Base-by-base conservation (phyloP, 2,888 invertebrate genomes). In the Caenorhabditis japonica region DNA sequence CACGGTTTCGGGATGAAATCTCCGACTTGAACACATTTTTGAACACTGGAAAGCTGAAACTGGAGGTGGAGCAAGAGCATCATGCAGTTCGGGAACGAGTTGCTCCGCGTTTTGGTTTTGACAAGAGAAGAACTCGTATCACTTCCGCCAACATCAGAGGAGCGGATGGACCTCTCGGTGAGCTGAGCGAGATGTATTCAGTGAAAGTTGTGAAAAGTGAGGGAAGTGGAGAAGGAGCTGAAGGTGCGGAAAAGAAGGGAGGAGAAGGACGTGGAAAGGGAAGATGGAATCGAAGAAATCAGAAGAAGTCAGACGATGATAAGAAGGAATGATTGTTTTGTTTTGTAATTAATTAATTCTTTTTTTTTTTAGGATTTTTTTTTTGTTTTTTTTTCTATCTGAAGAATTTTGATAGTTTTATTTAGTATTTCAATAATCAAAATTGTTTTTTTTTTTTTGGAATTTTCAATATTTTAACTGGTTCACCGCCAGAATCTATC, bases 171-270 rank as follows among this genome's bases (percentile, higher is more conserved):
- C 81, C 82, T 8, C 68, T 82, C 3, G 80, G 79, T 10, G 68
- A 79, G 1, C 49, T 82, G 62, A 76, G 78, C 30, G 61, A 52
- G 1, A 80, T 78, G 46, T 82, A 82, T 60, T 41, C 59, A 15
- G 82, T 82, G 15, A 81, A 81, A 53, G 77, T 79, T 7, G 62
- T 75, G 41, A 71, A 71, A 34, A 66, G 66, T 33, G 71, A 71
- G 51, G 75, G 68, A 46, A 52, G 36, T 47, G 70, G 47, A 17
- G 55, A 47, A n/a, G 27, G 15, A 13, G 55, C 33, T 10, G 55
- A 41, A 27, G 55, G 19, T 1, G 13, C 7, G 4, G 60, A 55
- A 21, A 55, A 43, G 46, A 52, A 56, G 41, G 46, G 47, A 44
- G 46, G 44, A 1, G 55, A 43, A 8, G 66, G 51, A 15, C 56